phyloP scores from a whole-genome alignment of 1,140 invertebrate genomes.

The Pogonomyrmex californicus region DNA sequence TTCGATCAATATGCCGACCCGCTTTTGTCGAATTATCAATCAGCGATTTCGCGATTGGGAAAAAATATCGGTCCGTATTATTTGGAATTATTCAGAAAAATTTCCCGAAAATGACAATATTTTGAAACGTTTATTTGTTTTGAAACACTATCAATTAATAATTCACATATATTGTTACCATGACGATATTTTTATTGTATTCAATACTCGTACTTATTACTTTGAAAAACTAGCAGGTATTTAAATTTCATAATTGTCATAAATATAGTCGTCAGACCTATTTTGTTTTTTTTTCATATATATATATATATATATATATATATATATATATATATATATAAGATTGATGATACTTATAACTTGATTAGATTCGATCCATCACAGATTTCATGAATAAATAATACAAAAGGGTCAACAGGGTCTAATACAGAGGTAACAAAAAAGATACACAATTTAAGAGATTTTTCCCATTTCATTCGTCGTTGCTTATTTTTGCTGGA shows the following conservation, averaged over 20 bases:
- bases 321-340: no score
- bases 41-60: not conserved
- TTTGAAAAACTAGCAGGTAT: no score
- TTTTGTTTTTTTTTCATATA: not conserved
- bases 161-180: no score
- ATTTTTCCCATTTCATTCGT: not conserved
- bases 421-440: not conserved
- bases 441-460: not conserved
- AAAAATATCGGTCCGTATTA: not conserved
- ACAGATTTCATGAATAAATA: not conserved
- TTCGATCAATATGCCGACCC: slow-evolving; percentile 32
- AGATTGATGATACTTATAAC: not conserved
- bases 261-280: no score
- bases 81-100: not conserved
- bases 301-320: no score
- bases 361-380: not conserved
- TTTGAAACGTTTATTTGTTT: not conserved
- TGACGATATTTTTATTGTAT: no score
- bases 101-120: not conserved
- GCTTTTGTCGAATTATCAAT: slow-evolving; percentile 4
- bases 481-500: not conserved
- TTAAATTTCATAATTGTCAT: no score
- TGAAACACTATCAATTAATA: no score
- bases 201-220: no score
- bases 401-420: not conserved